Percentiles rank a stretch among this genome's conserved stretches.
These are phyloP conservation scores for Muschampia plurimacula DNA, from an alignment of 2,888 invertebrate genomes.

Conservation along the genomic window DNA sequence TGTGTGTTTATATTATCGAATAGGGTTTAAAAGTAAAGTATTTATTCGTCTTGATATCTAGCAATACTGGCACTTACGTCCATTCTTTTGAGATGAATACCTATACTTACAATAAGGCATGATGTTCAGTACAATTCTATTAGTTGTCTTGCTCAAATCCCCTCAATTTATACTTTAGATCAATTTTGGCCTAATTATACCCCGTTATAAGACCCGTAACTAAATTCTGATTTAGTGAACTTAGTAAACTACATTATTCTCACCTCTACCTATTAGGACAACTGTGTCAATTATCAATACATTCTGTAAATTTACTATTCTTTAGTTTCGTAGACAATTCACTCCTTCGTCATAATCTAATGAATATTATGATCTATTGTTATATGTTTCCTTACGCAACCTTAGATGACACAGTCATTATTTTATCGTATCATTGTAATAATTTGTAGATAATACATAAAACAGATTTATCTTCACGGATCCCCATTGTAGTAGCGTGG, in stretches of 20 bases:
- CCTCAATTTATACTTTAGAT: not conserved
- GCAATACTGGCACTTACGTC: slow-evolving; percentile 32
- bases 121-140: slow-evolving; percentile 16
- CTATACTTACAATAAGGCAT: slow-evolving; percentile 10
- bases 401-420: too few species aligned
- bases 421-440: too few species aligned
- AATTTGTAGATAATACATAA: too few species aligned
- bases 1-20: slow-evolving; percentile 21
- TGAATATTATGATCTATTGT: too few species aligned
- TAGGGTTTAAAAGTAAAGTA: slow-evolving; percentile 23
- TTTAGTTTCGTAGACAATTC: too few species aligned
- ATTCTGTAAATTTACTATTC: too few species aligned
- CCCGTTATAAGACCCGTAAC: not conserved
- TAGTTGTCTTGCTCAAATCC: not conserved
- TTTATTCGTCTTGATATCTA: slow-evolving; percentile 11
- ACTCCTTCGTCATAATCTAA: too few species aligned
- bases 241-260: not conserved
- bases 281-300: too few species aligned
- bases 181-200: not conserved
- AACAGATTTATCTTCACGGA: too few species aligned
- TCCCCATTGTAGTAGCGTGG: too few species aligned
- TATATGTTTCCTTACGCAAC: too few species aligned
- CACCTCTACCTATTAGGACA: not conserved
- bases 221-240: not conserved
- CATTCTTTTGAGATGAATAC: slow-evolving; percentile 27